Conservation (phyloP, 2,888 invertebrate species). For the Archips crataeganus region DNA sequence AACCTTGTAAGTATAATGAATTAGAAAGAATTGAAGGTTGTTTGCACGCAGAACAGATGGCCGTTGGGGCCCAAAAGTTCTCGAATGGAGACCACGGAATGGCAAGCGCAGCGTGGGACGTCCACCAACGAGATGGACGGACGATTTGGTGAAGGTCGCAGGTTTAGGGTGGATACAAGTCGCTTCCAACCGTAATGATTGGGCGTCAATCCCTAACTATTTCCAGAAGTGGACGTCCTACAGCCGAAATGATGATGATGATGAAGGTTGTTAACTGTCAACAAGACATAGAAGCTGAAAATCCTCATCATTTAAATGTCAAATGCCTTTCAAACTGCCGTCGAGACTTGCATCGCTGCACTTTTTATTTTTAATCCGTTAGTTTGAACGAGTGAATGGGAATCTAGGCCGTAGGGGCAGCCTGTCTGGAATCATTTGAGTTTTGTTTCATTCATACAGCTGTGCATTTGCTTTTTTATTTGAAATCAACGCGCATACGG, state of each 20-base stretch:
- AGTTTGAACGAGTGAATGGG: conserved; percentile 32
- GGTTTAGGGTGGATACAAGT: too few species aligned
- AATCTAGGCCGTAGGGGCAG: conserved; percentile 39
- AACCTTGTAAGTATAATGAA: too few species aligned
- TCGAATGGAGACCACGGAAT: too few species aligned
- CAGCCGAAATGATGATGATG: background rate
- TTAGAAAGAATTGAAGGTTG: too few species aligned
- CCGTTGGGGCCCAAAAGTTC: too few species aligned
- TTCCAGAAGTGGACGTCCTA: too few species aligned
- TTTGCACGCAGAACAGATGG: too few species aligned
- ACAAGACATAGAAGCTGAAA: background rate
- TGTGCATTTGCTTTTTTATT: conserved; percentile 15
- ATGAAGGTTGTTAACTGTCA: background rate
- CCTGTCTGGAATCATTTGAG: conserved; percentile 16
- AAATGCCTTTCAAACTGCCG: conserved; percentile 19
- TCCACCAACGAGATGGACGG: too few species aligned
- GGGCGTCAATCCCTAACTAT: too few species aligned
- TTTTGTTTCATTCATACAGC: conserved; percentile 17
- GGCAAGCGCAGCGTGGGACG: too few species aligned
- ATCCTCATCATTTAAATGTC: conserved; percentile 6
- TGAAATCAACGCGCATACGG: background rate
- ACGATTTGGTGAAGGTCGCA: too few species aligned
- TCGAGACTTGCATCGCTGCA: conserved; percentile 26
- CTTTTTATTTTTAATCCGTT: conserved; percentile 40
- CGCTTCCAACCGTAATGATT: too few species aligned